Percentiles rank a stretch among this genome's conserved stretches.
Conservation (phyloP, 2,113 vertebrate genomes). For the Butorides virescens region DNA sequence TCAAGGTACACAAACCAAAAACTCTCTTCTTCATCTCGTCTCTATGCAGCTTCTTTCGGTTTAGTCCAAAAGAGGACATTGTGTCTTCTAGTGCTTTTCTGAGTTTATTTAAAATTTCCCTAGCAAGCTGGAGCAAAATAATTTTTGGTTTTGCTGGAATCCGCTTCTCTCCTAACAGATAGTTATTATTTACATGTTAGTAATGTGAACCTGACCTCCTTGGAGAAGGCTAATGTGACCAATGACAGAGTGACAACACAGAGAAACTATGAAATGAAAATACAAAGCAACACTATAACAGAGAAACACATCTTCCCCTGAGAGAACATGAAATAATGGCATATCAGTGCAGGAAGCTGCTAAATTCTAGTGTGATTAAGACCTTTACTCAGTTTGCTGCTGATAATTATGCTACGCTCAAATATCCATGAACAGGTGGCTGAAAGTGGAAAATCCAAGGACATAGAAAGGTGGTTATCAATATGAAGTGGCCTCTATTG, state of each 20-base stretch:
- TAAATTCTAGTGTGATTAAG: not conserved
- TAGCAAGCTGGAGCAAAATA: not conserved
- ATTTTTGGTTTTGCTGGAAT: not conserved
- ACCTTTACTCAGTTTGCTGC: not conserved
- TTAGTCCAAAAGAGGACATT: not conserved
- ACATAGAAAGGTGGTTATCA: not conserved
- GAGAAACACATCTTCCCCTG: not conserved
- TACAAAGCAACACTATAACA: not conserved
- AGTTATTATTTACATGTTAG: not conserved
- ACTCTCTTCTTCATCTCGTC: not conserved
- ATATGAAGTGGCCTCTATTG: not conserved
- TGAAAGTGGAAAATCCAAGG: not conserved
- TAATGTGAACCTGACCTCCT: not conserved
- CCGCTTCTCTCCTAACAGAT: not conserved
- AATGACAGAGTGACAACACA: not conserved
- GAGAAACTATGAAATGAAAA: not conserved
- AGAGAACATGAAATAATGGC: not conserved
- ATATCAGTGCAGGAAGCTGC: not conserved
- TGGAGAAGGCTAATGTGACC: not conserved
- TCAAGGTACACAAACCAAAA: conserved; percentile 69
- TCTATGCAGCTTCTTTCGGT: not conserved
- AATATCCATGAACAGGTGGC: not conserved
- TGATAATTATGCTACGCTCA: not conserved
- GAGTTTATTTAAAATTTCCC: not conserved
- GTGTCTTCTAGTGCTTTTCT: not conserved